Evolutionary conservation across 2,797 vertebrate species (phyloP), one percentile per base, ranked within the genome.

Genomic region (Clarias platycephalus): DNA sequence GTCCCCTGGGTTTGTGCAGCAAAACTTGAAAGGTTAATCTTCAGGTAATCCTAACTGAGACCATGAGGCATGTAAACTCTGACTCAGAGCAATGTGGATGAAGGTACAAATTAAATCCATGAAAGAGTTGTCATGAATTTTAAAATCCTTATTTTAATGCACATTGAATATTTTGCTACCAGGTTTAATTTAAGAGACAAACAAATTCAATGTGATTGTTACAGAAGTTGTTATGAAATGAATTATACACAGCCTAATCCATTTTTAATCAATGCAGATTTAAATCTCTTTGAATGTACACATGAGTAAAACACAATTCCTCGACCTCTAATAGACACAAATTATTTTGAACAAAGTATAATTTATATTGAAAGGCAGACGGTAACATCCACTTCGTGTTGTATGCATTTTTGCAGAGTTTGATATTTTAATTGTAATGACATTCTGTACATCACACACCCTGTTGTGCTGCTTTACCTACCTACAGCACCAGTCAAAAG

Each of bases 1-100:
- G 68, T 67, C 62, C 60, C 55, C 62, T 80, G 81, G 82, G 78
- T 70, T 84, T 88, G 83, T 90, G 88, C 81, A 82, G 57, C 60
- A 72, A 80, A 83, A 76, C 68, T 55, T 82, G 62, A 74, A 49
- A 66, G 34, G 77, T 84, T 37, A 83, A 37, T 62, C 80, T 77
- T 68, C 10, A 26, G 49, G 76, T 60, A 83, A 37, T 5, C 68
- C 10, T 37, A 53, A 24, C 57, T 72, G 58, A 79, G 60, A 37
- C 31, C 18, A 68, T 71, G 86, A 87, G 81, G 81, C 91, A 67
- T 37, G 40, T 74, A 83, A 57, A 88, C 63, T 80, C 78, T 58
- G 63, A 28, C 63, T 28, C 26, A 64, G 63, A 64, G 58, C 58
- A 28, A 5, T 28, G 26, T 64, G 63, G 62, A 26, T 26, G 12